Base-by-base conservation (phyloP, 2,888 invertebrate species). In the Drosophila recens region DNA sequence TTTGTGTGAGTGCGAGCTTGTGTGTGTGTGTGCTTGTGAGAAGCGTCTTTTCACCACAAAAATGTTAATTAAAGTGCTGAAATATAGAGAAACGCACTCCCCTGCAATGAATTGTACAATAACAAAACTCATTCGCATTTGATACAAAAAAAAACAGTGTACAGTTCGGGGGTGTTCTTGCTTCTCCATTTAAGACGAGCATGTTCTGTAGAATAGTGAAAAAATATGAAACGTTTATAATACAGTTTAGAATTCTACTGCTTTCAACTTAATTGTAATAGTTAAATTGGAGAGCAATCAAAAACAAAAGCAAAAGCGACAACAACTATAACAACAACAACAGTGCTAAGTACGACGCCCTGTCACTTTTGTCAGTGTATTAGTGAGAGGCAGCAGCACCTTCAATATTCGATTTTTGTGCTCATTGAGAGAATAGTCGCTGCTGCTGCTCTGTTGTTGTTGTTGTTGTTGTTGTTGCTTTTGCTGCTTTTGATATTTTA, bases 51-150 rank as follows among this genome's bases (percentile, higher is more conserved):
- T 82, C 80, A 82, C 80, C 68, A 78, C 70, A 83, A 81, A 83
- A 75, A 83, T 84, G 66, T 79, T 80, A 79, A 80, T 76, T 69
- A 58, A 72, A 79, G 71, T 80, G 79, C 65, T 79, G 63, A 77
- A 67, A 69, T 67, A 15, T 33, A 69, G 65, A 67, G 59, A 67
- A 71, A 68, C 57, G 48, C 45, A 53, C 38, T 53, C 46, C 27
- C 33, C 17, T 56, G 45, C 68, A 58, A 58, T 49, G 27, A 65
- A 73, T 52, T 65, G 13, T 51, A 67, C 64, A 62, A 66, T 49
- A 45, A 62, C 36, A 70, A 46, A 46, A 51, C 53, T 67, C 30
- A 15, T 13, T 40, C 23, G 17, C 15, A 58, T 27, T 56, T 42
- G 34, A 52, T 63, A 61, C 56, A 51, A 27, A 27, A 27, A 27